Evolutionary conservation across 64 coral and sea anemone species (phyloP).

Genomic region (Pachyseris speciosa): DNA sequence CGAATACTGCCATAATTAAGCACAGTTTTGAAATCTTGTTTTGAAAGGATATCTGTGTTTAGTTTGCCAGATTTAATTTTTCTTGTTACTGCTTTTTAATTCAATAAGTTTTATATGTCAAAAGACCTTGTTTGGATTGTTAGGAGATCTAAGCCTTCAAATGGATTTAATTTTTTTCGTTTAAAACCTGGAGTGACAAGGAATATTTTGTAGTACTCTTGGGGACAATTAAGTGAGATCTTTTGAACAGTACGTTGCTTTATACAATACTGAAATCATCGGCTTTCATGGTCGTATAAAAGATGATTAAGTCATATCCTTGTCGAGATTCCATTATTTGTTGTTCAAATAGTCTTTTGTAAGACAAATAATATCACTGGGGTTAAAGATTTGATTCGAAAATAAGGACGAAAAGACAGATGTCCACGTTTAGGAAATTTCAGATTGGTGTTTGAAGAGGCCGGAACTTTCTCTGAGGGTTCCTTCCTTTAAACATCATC

Average conservation of each 20-base stretch:
- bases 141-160: neutral
- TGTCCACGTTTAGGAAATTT: neutral
- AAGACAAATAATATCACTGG: conserved; percentile 11
- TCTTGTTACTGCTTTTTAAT: conserved; percentile 42
- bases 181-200: neutral
- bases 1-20: conserved; percentile 38
- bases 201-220: too few species aligned
- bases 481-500: neutral
- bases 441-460: neutral
- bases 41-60: conserved; percentile 43
- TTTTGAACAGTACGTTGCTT: neutral
- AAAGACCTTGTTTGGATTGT: conserved; percentile 27
- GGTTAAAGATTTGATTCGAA: conserved; percentile 19
- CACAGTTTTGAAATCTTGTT: conserved; percentile 52
- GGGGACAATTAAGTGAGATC: neutral
- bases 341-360: conserved; percentile 51
- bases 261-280: neutral
- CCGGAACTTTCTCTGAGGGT: neutral
- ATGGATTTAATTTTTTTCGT: neutral
- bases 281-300: neutral
- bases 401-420: conserved; percentile 20
- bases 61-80: conserved; percentile 52
- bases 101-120: conserved; percentile 21
- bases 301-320: neutral
- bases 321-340: conserved; percentile 25